These are phyloP conservation scores for Hyposoter dolosus DNA, from an alignment of 2,888 invertebrate genomes.

Conservation along the genomic window DNA sequence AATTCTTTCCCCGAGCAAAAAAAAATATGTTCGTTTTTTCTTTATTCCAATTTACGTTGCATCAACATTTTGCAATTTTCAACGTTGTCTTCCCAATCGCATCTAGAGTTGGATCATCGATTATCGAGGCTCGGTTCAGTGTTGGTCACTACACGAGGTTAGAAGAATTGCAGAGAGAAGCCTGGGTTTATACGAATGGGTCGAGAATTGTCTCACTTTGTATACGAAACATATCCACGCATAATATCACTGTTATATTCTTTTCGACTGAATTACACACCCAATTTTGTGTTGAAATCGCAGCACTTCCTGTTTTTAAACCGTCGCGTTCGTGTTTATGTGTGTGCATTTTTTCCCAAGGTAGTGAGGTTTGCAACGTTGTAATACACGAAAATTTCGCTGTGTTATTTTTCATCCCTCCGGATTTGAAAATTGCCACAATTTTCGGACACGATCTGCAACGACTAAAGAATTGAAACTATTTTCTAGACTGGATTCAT, in stretches of 20 bases:
- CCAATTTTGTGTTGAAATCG: neutral
- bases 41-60: neutral
- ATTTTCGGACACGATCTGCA: neutral
- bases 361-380: neutral
- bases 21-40: too few relatives aligned
- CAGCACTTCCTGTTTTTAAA: conserved; percentile 15
- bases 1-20: too few relatives aligned
- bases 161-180: conserved; percentile 51
- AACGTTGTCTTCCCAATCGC: conserved; percentile 3
- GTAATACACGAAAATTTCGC: neutral
- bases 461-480: neutral
- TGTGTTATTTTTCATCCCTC: neutral
- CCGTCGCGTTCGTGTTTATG: neutral
- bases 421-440: neutral
- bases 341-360: neutral
- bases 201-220: conserved; percentile 34
- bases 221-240: neutral
- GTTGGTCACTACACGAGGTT: conserved; percentile 25
- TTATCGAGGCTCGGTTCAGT: conserved; percentile 34
- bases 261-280: neutral
- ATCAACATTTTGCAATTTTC: neutral
- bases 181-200: conserved; percentile 57
- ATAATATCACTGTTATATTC: neutral
- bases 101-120: conserved; percentile 34
- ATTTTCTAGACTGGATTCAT: neutral